Evolutionary conservation across 2,797 vertebrate species (phyloP), one percentile per base, ranked within the genome.

Genomic region (Chaunax sp.): DNA sequence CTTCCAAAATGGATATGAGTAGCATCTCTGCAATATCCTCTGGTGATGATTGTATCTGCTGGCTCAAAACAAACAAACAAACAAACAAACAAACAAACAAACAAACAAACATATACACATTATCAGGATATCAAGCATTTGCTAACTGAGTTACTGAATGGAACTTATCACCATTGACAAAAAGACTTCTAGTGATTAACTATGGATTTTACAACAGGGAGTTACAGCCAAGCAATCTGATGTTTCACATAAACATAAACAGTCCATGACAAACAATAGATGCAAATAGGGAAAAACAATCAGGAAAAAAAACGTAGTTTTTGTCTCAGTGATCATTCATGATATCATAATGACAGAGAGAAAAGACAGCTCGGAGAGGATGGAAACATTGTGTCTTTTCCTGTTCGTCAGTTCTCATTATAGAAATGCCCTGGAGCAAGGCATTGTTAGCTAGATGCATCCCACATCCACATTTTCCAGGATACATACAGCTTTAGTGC

Each of bases 141-240:
- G 59, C 55, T 65, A 54, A 75, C 51, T 54, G 40, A 53, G 69
- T 65, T 56, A 73, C 58, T 56, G 56, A 71, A 63, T 75, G 70
- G 80, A 81, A 83, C 65, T 26, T 67, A 67, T 78, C 76, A 59
- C 44, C 5, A 0, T 59, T 44, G 46, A 26, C 7, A 65, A 64
- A 68, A 78, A 49, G 41, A 60, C 41, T 67, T 82, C 40, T 70
- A 64, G 54, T 70, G 54, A 77, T 70, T 70, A 81, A 72, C 51
- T 51, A 40, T 16, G 54, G 60, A 60, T 77, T 78, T 59, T 70
- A 66, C 75, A 73, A 78, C 63, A 64, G 55, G 26, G 46, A 49
- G 55, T 65, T 74, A 62, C 37, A 73, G 63, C 57, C 71, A 73
- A 73, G 52, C 46, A 46, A 65, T 75, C 45, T 10, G 26, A 62